Evolutionary conservation across 2,113 vertebrate genomes (phyloP), one percentile per base, ranked within the genome.

Genomic region (Festucalex cinctus): DNA sequence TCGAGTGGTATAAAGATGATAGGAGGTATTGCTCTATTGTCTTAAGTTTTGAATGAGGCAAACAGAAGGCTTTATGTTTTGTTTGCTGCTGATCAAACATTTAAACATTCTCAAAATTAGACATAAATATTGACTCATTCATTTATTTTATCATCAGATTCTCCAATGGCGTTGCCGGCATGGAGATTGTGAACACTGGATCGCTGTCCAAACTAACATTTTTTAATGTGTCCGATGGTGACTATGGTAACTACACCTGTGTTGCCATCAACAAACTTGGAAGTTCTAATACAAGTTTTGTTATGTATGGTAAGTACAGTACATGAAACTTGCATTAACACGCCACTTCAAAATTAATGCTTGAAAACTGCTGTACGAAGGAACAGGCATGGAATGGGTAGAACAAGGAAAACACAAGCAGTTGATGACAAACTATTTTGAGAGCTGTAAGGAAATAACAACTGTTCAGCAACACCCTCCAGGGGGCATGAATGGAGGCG

Each of bases 191-290:
- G 84, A 94, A 91, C 67, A 90, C 88, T 63, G 94, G 94, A 63
- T 93, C 92, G 9, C 86, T 94, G 80, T 98, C 97, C 37, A 94
- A 90, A 46, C 91, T 99, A 86, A 98, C 93, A 20, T 98, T 99
- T 89, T 95, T 93, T 86, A 99, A 99, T 0, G 95, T 98, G 70
- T 95, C 97, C 0, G 95, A 98, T 64, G 91, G 91, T 16, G 95
- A 98, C 85, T 99, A 98, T 0, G 96, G 97, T 37, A 99, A 99
- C 92, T 99, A 98, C 90, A 98, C 96, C 5, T 99, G 97, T 0
- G 91, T 98, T 54, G 96, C 96, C 67, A 90, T 91, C 83, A 99
- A 99, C 91, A 95, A 92, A 83, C 84, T 99, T 44, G 97, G 97
- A 20, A 95, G 91, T 74, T 94, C 95, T 78, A 96, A 96, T 8